phyloP scores from a whole-genome alignment of 2,113 vertebrate species.

The Scytalopus superciliaris region DNA sequence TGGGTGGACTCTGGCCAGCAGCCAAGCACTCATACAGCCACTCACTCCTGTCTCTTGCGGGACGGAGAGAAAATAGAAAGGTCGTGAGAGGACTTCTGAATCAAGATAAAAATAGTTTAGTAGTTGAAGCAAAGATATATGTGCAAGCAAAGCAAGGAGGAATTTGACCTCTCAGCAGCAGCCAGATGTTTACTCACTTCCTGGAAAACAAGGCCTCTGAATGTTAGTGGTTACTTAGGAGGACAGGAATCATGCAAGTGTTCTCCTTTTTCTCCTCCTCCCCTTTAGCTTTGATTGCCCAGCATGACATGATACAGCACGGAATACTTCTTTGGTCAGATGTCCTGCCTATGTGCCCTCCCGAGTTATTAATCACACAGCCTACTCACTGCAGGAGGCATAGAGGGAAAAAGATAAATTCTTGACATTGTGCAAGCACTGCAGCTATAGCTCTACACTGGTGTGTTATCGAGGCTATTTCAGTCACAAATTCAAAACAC shows the following conservation, averaged over 20 bases:
- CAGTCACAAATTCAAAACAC: not conserved
- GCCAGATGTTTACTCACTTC: not conserved
- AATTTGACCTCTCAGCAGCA: not conserved
- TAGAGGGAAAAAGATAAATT: not conserved
- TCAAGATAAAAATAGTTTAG: not conserved
- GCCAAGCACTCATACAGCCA: not conserved
- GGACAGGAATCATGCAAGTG: not conserved
- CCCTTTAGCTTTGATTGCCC: not conserved
- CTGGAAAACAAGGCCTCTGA: not conserved
- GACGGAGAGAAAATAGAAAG: not conserved
- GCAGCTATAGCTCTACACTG: not conserved
- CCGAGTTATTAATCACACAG: not conserved
- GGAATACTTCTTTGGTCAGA: not conserved
- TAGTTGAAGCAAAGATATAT: not conserved
- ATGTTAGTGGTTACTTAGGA: not conserved
- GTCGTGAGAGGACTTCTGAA: not conserved
- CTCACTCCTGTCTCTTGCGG: not conserved
- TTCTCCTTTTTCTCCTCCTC: not conserved
- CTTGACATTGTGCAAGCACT: not conserved
- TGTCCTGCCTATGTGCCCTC: not conserved
- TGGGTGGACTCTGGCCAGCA: not conserved
- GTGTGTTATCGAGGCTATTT: not conserved
- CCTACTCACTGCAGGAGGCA: not conserved
- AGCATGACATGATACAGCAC: fast-evolving
- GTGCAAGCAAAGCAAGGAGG: not conserved